phyloP scores from a whole-genome alignment of 92 coral and sea anemone genomes.

The Bergia puertoricense region DNA sequence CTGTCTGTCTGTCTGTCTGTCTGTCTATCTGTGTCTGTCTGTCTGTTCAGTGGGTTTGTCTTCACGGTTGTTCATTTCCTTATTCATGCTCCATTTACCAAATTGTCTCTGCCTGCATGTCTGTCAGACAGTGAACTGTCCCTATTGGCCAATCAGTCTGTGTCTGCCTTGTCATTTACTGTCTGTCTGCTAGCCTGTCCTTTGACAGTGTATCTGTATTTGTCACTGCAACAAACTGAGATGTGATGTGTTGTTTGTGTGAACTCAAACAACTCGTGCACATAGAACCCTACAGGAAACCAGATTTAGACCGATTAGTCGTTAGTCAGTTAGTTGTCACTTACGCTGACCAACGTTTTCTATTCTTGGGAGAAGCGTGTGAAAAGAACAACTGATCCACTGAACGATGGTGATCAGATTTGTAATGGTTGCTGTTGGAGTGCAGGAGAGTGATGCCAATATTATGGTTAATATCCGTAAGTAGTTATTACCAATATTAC shows the following conservation, averaged over 20 bases:
- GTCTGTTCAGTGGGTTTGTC: neutral
- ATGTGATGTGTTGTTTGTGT: neutral
- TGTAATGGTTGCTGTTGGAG: conserved; percentile 26
- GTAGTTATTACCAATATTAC: neutral
- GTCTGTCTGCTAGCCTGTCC: neutral
- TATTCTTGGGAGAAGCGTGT: conserved; percentile 25
- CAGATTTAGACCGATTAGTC: neutral
- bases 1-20: neutral
- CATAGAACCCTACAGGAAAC: neutral
- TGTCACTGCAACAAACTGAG: neutral
- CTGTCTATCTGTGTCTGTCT: neutral
- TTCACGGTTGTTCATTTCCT: neutral
- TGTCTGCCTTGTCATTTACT: neutral
- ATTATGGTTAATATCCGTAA: neutral
- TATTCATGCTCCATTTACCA: neutral
- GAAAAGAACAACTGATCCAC: conserved; percentile 21
- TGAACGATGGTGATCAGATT: conserved; percentile 23
- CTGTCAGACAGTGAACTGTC: neutral
- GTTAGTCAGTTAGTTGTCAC: conserved; percentile 11
- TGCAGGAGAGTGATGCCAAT: neutral
- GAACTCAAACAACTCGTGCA: neutral
- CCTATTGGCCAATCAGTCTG: neutral
- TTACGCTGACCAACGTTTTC: conserved; percentile 26
- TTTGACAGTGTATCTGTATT: neutral
- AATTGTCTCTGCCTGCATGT: neutral